Evolutionary conservation across 2,888 invertebrate species (phyloP).

Genomic region (Tromatobia lineatoria): DNA sequence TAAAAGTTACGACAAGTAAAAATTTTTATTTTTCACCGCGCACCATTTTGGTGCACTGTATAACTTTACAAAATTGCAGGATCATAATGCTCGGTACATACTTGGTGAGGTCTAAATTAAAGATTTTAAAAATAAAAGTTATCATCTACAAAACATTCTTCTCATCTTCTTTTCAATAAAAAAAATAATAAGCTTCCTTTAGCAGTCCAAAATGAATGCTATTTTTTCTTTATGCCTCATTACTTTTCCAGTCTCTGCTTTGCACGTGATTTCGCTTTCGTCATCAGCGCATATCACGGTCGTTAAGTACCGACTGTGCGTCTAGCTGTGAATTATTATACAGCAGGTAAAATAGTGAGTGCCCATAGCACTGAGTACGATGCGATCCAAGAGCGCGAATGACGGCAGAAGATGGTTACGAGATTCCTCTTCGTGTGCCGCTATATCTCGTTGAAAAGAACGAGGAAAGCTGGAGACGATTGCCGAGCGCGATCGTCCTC

Average conservation of each 20-base stretch:
- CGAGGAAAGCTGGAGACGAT: conserved; percentile 53
- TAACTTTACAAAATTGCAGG: no score
- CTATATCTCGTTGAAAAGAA: conserved; percentile 45
- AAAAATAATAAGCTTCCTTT: no score
- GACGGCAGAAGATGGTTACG: background rate
- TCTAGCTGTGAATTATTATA: conserved; percentile 36
- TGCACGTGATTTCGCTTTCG: conserved; percentile 28
- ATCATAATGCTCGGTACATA: no score
- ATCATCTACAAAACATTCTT: no score
- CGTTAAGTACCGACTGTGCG: conserved; percentile 21
- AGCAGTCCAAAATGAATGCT: no score
- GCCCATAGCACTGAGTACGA: background rate
- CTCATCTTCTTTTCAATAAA: no score
- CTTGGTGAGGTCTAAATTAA: no score
- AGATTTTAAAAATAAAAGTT: no score
- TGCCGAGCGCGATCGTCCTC: conserved; percentile 58
- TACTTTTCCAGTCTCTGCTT: background rate
- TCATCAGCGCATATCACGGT: conserved; percentile 42
- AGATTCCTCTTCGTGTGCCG: conserved; percentile 2
- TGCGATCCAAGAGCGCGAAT: background rate
- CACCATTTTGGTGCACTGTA: no score
- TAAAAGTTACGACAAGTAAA: no score
- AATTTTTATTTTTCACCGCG: no score
- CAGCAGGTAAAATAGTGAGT: conserved; percentile 24
- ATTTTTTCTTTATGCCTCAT: conserved; percentile 7